These are phyloP conservation scores for Falco novaeseelandiae DNA, from an alignment of 2,797 vertebrate genomes.

Conservation along the genomic window DNA sequence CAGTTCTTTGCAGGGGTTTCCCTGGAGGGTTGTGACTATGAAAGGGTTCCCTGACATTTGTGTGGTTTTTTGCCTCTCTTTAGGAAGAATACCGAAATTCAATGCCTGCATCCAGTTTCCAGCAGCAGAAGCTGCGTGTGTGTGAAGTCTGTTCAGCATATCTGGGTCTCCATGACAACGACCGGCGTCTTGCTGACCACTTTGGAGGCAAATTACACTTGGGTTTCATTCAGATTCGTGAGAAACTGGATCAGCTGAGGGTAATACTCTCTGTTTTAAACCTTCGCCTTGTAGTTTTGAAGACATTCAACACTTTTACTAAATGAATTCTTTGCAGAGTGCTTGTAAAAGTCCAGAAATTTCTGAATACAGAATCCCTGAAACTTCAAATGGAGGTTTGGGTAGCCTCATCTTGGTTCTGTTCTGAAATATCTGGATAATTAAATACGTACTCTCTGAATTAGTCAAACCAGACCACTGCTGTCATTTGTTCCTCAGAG, in stretches of 20 bases:
- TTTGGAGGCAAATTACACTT: constrained; percentile 98
- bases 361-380: background rate
- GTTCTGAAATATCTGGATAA: background rate
- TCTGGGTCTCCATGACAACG: constrained; percentile 97
- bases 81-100: constrained; percentile 98
- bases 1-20: background rate
- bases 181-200: constrained; percentile 96
- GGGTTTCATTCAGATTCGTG: constrained; percentile 98
- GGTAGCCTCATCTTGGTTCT: background rate
- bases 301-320: background rate
- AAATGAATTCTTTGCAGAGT: background rate
- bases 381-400: background rate
- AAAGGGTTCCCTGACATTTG: background rate
- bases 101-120: constrained; percentile 98
- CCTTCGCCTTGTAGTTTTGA: background rate
- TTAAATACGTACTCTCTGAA: background rate
- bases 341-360: background rate
- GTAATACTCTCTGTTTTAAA: constrained; percentile 72
- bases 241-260: constrained; percentile 95
- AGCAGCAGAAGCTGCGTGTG: constrained; percentile 97
- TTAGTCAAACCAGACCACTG: background rate
- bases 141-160: constrained; percentile 98
- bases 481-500: background rate
- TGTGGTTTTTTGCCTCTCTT: background rate
- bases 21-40: background rate